Conservation (phyloP, 2,113 vertebrate genomes). For the Gorsachius goisagi region DNA sequence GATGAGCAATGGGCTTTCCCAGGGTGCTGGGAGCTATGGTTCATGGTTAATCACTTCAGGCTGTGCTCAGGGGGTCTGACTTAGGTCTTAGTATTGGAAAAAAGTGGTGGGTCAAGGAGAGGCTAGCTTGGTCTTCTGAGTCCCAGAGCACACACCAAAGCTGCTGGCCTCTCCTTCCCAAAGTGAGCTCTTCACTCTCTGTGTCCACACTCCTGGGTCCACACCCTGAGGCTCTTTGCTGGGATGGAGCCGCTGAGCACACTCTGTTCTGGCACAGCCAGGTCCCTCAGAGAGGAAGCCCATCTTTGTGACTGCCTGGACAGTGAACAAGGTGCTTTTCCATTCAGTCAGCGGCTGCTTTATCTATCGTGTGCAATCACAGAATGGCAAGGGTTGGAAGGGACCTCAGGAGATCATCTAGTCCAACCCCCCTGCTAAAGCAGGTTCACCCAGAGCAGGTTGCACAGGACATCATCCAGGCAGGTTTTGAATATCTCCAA, state of each 20-base stretch:
- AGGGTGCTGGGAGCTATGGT: not conserved
- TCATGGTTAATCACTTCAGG: not conserved
- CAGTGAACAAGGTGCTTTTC: not conserved
- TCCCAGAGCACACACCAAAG: not conserved
- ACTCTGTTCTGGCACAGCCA: not conserved
- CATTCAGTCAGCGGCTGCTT: not conserved
- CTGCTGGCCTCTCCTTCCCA: not conserved
- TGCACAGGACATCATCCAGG: no score
- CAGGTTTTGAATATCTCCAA: no score
- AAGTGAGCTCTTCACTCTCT: not conserved
- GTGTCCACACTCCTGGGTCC: not conserved
- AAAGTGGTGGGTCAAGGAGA: not conserved
- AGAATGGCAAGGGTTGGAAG: no score
- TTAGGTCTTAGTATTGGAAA: not conserved
- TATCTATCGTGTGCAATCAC: not conserved
- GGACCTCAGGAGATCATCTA: no score
- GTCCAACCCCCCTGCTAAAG: no score
- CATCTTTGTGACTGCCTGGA: not conserved
- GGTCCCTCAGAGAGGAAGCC: not conserved
- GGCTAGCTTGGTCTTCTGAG: not conserved
- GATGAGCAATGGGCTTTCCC: not conserved
- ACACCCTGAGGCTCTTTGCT: accelerated
- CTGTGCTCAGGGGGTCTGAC: not conserved
- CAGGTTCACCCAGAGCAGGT: no score
- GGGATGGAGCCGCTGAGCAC: not conserved